Evolutionary conservation across 2,113 vertebrate species (phyloP).

Genomic region (Dasyurus viverrinus): DNA sequence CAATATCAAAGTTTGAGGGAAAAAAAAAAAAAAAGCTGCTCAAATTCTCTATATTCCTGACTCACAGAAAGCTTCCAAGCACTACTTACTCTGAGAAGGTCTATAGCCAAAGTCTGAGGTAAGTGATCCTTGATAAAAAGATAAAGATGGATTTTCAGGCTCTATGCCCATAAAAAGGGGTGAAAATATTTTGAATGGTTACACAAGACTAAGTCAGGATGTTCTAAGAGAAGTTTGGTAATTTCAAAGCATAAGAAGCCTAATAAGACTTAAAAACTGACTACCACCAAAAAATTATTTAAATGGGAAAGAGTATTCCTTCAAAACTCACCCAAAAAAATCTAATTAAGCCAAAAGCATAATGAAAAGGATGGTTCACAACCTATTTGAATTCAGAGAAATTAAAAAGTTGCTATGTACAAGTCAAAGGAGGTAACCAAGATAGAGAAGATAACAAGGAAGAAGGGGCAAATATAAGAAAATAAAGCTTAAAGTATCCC

Average conservation of each 20-base stretch:
- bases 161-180: background rate
- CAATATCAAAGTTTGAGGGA: background rate
- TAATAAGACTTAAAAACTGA: background rate
- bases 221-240: background rate
- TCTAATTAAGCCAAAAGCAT: background rate
- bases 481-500: background rate
- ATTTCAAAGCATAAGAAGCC: background rate
- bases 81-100: too few relatives aligned
- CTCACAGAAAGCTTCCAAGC: too few relatives aligned
- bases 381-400: background rate
- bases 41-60: too few relatives aligned
- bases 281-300: background rate
- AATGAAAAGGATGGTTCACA: background rate
- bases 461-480: background rate
- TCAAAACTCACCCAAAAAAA: background rate
- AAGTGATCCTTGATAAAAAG: too few relatives aligned
- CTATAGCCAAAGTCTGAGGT: too few relatives aligned
- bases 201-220: slow-evolving; percentile 10
- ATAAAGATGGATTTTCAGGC: too few relatives aligned
- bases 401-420: background rate
- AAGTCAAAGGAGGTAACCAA: background rate
- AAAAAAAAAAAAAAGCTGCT: too few relatives aligned
- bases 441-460: background rate
- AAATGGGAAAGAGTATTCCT: background rate
- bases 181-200: slow-evolving; percentile 5